Evolutionary conservation across 2,113 vertebrate species (phyloP), one percentile per base, ranked within the genome.

Genomic region (human (Homo sapiens)): DNA sequence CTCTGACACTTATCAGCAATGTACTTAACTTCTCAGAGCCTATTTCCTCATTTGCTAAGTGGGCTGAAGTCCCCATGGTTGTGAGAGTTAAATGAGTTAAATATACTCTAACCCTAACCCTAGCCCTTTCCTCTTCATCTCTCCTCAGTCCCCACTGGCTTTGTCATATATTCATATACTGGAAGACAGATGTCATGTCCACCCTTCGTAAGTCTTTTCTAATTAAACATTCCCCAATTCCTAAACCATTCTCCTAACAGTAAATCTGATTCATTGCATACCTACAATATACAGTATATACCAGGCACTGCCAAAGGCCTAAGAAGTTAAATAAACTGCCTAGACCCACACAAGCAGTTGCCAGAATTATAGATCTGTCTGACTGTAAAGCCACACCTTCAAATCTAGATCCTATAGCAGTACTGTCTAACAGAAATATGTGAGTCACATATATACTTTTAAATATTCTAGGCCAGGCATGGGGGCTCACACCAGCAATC

Each of bases 231-330:
- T 84, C 52, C 9, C 0, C 23, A 91, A 35, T 87, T 90, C 68
- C 30, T 94, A 92, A 90, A 81, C 50, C n/a, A 82, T 80, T 86
- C 57, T 88, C 55, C 87, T 92, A 61, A 86, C 59, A 73, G 79
- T 55, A 66, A 89, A 75, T 78, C 90, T 97, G 96, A 88, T 80
- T 97, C 78, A 70, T 43, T 80, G 23, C 59, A 43, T 79, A 78
- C 50, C 73, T 87, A 84, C 14, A 92, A 70, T n/a, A 52, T 18
- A 76, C 32, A 70, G 88, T 25, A 89, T 52, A 50, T 70, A 73
- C 32, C 40, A 91, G 23, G n/a, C 40, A 79, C 38, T 64, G 80
- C 48, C 18, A 5, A 92, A 92, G 59, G 35, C 27, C 55, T 88
- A 84, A 79, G 43, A 89, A 59, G 11, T 84, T 90, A 80, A 89